A percentile compares a stretch with the other conserved stretches of the same genome.
phyloP scores from a whole-genome alignment of 2,113 vertebrate genomes.

The Trogon melanurus region DNA sequence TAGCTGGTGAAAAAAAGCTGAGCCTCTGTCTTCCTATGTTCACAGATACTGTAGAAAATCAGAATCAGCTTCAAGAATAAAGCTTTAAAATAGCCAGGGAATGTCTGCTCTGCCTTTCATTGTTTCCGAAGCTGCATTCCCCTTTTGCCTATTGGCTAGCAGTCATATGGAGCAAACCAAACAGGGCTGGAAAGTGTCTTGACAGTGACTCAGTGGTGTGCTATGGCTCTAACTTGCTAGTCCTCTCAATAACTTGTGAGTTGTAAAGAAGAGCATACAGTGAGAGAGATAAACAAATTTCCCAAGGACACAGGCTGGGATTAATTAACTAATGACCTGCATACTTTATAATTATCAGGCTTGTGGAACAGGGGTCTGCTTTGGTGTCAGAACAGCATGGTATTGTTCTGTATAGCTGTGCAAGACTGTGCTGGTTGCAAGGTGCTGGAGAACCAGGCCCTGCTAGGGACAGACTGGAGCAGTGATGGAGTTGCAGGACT shows the following conservation, averaged over 20 bases:
- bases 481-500: not conserved
- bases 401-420: not conserved
- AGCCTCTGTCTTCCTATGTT: not conserved
- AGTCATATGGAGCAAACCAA: not conserved
- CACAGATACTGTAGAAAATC: not conserved
- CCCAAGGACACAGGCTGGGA: not conserved
- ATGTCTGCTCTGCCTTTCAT: not conserved
- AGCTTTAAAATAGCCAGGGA: not conserved
- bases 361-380: not conserved
- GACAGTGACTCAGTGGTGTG: not conserved
- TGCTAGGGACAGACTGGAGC: not conserved
- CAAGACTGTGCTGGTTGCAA: not conserved
- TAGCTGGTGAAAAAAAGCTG: not conserved
- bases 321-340: not conserved
- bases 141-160: not conserved
- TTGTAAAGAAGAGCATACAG: not conserved
- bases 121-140: not conserved
- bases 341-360: not conserved
- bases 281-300: not conserved
- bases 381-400: not conserved
- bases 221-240: not conserved
- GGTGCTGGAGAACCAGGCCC: not conserved
- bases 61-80: not conserved
- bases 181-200: not conserved
- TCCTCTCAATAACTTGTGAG: not conserved